Evolutionary conservation across 2,797 vertebrate genomes (phyloP), one percentile per base, ranked within the genome.

Genomic region (Hydrocynus forskahlii): DNA sequence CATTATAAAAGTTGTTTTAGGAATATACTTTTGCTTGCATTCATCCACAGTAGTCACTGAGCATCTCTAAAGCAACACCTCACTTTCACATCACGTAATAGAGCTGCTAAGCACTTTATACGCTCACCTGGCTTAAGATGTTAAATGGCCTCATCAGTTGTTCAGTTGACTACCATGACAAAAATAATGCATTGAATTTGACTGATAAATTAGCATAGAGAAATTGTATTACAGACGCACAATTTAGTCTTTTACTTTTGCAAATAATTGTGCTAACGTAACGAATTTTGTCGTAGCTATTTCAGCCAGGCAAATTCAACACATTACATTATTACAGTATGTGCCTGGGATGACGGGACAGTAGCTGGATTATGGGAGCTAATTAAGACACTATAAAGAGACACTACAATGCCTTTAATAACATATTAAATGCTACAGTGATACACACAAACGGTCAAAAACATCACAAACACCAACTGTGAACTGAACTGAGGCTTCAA

Each of bases 351-450:
- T 70, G 43, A 35, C 14, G 60, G 38, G 21, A n/a, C 23, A 23
- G 23, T 35, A 43, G 17, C 45, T 66, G 55, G 50, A 79, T 59
- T 54, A 83, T 76, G n/a, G 25, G 25, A 66, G 25, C 54, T 23
- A 75, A 43, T 50, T 54, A 29, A 71, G 79, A 59, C 70, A 43
- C 79, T 59, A 43, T 38, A 67, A 68, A 67, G 40, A 68, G 67
- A 54, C 68, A 23, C 79, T 45, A 55, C 29, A 67, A 59, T 67
- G 62, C 35, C 54, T 75, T 76, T 25, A 48, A 50, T 50, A 64
- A 52, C 57, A 35, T 38, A 64, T 23, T 48, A 60, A 40, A 59
- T 43, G 72, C 48, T 52, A 19, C 38, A 14, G 29, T 21, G 48
- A 40, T 57, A 23, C 16, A n/a, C 16, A 63, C 7, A 76, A 63